These are phyloP conservation scores for Gibbula magus DNA, from an alignment of 2,888 invertebrate species.

Conservation along the genomic window DNA sequence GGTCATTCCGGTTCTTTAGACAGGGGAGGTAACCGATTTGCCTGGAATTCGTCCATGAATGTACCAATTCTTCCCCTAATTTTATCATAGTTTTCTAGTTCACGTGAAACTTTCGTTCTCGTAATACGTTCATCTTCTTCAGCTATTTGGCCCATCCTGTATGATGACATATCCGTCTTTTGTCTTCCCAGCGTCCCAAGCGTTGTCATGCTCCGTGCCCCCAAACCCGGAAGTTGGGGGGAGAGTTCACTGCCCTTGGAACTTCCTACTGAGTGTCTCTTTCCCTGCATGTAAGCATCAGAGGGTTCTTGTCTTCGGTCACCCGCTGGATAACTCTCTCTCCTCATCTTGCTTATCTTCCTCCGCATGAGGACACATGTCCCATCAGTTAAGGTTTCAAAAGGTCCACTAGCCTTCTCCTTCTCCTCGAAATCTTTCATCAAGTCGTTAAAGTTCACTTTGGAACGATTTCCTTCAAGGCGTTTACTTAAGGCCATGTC, in stretches of 20 bases:
- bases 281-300: neutral
- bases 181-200: neutral
- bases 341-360: slow-evolving; percentile 37
- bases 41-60: neutral
- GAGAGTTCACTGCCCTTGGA: neutral
- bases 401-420: slow-evolving; percentile 30
- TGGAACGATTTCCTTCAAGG: slow-evolving; percentile 19
- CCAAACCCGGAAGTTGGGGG: neutral
- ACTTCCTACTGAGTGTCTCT: neutral
- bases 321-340: slow-evolving; percentile 17
- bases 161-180: neutral
- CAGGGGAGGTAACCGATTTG: neutral
- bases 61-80: neutral
- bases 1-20: too few species aligned
- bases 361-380: slow-evolving; percentile 34
- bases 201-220: neutral
- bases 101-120: neutral
- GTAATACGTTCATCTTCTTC: slow-evolving; percentile 13
- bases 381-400: slow-evolving; percentile 38
- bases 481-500: slow-evolving; percentile 32
- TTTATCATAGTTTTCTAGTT: slow-evolving; percentile 11
- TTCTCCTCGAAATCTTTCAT: slow-evolving; percentile 31
- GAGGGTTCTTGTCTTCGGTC: neutral
- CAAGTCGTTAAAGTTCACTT: slow-evolving; percentile 30
- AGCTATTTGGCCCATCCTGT: neutral